Evolutionary conservation across 1,140 invertebrate genomes (phyloP).

Genomic region (Penaeus vannamei): DNA sequence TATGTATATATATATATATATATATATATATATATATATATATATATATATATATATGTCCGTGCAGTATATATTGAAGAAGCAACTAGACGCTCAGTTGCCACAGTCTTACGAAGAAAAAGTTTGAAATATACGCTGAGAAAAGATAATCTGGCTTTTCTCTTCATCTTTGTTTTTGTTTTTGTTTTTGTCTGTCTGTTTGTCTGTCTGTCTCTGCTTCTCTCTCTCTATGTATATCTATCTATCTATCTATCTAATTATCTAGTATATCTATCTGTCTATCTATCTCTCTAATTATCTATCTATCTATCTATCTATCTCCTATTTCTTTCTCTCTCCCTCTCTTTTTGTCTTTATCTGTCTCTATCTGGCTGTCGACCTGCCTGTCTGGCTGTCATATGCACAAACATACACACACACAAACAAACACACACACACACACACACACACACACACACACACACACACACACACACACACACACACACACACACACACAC

Average conservation of each 20-base stretch:
- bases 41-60: too few relatives aligned
- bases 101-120: too few relatives aligned
- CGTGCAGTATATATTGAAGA: too few relatives aligned
- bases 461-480: slow-evolving; percentile 11
- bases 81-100: too few relatives aligned
- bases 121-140: too few relatives aligned
- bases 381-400: too few relatives aligned
- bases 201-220: slow-evolving; percentile 74
- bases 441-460: slow-evolving; percentile 11
- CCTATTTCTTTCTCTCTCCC: background rate
- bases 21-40: too few relatives aligned
- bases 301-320: slow-evolving; percentile 18
- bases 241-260: slow-evolving; percentile 56
- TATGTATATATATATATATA: too few relatives aligned
- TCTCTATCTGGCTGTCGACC: background rate
- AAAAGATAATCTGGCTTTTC: too few relatives aligned
- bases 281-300: background rate
- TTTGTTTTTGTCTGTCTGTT: slow-evolving; percentile 76
- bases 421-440: slow-evolving; percentile 1
- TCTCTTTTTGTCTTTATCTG: background rate
- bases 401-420: slow-evolving; percentile 5
- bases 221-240: slow-evolving; percentile 53
- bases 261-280: slow-evolving; percentile 50
- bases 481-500: slow-evolving; percentile 11
- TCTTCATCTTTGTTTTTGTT: slow-evolving; percentile 75